These are phyloP conservation scores for Paramormyrops kingsleyae DNA, from an alignment of 2,113 vertebrate genomes.

Conservation along the genomic window DNA sequence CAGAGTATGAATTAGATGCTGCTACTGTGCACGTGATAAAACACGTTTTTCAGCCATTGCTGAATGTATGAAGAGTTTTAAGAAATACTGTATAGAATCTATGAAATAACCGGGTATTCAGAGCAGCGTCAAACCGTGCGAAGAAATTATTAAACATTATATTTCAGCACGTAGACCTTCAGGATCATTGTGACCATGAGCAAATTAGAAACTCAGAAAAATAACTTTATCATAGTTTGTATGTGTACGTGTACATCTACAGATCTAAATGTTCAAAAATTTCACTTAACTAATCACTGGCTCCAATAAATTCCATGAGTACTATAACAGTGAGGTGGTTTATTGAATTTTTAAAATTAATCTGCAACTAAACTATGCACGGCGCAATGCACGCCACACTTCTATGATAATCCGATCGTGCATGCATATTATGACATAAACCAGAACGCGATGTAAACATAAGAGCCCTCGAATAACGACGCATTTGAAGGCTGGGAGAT, in stretches of 20 bases:
- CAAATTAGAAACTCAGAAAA: neutral
- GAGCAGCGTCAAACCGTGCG: neutral
- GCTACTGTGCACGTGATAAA: neutral
- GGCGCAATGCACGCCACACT: neutral
- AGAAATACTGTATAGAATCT: neutral
- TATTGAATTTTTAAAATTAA: neutral
- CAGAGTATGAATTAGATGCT: neutral
- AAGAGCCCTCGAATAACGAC: slow-evolving; percentile 15
- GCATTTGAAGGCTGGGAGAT: slow-evolving; percentile 21
- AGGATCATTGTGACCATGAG: neutral
- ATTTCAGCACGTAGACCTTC: neutral
- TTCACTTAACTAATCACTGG: neutral
- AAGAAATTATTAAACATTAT: neutral
- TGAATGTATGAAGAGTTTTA: neutral
- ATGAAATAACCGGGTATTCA: neutral
- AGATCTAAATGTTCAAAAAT: neutral
- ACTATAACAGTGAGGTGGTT: neutral
- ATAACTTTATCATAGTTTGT: neutral
- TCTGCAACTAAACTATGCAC: neutral
- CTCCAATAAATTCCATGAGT: neutral
- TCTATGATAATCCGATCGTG: slow-evolving; percentile 53
- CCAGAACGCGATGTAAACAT: slow-evolving; percentile 34
- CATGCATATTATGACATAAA: slow-evolving; percentile 47
- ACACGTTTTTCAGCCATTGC: neutral
- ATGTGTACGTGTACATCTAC: neutral